A percentile compares a stretch with the other conserved stretches of the same genome.
Evolutionary conservation across 2,113 vertebrate genomes (phyloP).

Genomic region (Lagopus muta): DNA sequence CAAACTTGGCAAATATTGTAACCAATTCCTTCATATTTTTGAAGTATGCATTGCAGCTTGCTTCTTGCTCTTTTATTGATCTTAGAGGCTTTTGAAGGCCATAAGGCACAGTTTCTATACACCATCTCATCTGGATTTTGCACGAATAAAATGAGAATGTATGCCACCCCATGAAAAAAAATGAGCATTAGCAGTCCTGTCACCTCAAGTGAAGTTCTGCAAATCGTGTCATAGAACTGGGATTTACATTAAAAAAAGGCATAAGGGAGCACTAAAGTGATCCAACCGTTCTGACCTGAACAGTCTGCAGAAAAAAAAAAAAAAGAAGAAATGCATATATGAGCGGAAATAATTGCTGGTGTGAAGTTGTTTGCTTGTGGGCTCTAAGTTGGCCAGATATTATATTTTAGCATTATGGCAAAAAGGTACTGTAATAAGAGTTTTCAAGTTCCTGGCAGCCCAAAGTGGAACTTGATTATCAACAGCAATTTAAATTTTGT

Average conservation of each 20-base stretch:
- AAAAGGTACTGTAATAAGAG: neutral
- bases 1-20: neutral
- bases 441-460: neutral
- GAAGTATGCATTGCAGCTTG: neutral
- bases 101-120: neutral
- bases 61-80: neutral
- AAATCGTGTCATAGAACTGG: fast-evolving
- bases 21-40: neutral
- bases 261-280: neutral
- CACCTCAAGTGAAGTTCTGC: neutral
- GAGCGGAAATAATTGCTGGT: neutral
- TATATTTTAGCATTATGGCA: neutral
- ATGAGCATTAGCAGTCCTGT: neutral
- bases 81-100: neutral
- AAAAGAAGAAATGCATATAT: neutral
- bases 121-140: fast-evolving
- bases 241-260: neutral
- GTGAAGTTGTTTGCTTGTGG: neutral
- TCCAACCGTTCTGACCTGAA: neutral
- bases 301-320: neutral
- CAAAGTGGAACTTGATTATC: neutral
- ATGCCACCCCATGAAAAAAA: neutral
- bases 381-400: neutral
- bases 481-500: conserved; percentile 1
- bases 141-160: neutral